phyloP scores from a whole-genome alignment of 2,113 vertebrate genomes.

The Pteruthius melanotis region DNA sequence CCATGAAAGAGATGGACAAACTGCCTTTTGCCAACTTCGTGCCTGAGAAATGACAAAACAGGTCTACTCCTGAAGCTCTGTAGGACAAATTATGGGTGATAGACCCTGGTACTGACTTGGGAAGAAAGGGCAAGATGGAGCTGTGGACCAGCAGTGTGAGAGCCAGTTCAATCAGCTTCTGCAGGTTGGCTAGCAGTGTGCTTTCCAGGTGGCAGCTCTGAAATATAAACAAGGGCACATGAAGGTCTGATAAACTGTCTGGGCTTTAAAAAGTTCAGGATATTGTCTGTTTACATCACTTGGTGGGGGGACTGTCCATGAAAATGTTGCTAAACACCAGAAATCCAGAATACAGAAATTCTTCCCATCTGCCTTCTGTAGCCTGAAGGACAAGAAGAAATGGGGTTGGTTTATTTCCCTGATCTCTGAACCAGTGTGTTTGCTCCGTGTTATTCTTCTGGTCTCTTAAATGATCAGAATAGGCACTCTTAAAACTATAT shows the following conservation, averaged over 20 bases:
- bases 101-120: neutral
- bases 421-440: neutral
- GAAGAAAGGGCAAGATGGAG: neutral
- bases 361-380: neutral
- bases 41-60: neutral
- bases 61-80: neutral
- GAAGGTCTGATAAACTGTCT: neutral
- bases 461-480: slow-evolving; percentile 49
- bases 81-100: fast-evolving
- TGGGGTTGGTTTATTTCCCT: neutral
- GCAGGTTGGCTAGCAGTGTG: neutral
- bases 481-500: slow-evolving; percentile 33
- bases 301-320: neutral
- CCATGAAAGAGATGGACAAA: neutral
- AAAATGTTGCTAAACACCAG: neutral
- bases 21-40: fast-evolving
- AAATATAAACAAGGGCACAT: neutral
- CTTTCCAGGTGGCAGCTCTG: neutral
- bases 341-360: neutral
- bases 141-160: neutral
- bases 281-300: neutral
- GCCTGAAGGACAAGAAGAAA: neutral
- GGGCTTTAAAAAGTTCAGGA: neutral
- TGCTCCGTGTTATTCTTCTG: slow-evolving; percentile 4
- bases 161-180: neutral